phyloP scores from a whole-genome alignment of 2,113 vertebrate species.

The Copsychus sechellarum region DNA sequence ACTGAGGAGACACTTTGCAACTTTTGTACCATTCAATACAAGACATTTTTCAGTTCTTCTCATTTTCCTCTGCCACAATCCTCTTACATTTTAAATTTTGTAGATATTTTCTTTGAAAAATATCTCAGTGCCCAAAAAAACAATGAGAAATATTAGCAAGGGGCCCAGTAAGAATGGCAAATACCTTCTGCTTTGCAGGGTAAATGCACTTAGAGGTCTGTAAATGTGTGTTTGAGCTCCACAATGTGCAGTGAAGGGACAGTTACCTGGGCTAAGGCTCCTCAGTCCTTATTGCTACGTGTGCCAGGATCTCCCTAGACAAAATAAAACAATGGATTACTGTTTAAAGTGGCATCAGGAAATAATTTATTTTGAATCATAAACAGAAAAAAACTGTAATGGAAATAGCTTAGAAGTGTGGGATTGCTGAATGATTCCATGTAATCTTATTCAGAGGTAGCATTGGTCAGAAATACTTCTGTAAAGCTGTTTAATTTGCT shows the following conservation, averaged over 20 bases:
- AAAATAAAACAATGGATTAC: background rate
- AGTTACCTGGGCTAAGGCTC: background rate
- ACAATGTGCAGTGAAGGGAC: background rate
- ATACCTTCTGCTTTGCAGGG: background rate
- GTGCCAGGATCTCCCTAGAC: background rate
- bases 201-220: background rate
- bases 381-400: background rate
- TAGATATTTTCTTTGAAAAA: background rate
- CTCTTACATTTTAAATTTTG: background rate
- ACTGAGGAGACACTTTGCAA: background rate
- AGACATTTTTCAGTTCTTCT: background rate
- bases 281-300: background rate
- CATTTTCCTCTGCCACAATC: background rate
- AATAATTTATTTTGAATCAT: constrained; percentile 29
- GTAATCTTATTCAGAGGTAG: background rate
- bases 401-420: background rate
- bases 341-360: background rate
- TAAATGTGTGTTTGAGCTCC: background rate
- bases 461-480: background rate
- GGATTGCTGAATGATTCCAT: background rate
- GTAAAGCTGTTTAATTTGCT: background rate
- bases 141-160: background rate
- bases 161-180: background rate
- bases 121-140: background rate
- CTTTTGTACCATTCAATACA: background rate